Percentiles rank a stretch among this genome's conserved stretches.
These are phyloP conservation scores for Brenthis hecate DNA, from an alignment of 2,888 invertebrate genomes.

Conservation along the genomic window DNA sequence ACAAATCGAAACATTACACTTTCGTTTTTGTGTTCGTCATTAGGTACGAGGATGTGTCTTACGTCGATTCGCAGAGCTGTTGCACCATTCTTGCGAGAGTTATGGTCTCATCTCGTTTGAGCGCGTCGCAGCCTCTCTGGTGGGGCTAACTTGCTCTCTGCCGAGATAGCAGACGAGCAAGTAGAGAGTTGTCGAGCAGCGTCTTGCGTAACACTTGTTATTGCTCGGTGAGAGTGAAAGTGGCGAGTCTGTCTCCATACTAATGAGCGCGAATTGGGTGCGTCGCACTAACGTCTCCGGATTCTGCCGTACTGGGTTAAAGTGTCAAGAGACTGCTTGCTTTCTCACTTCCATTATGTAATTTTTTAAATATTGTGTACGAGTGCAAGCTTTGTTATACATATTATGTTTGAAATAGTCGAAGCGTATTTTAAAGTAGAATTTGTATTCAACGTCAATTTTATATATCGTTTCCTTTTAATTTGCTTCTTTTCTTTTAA, in stretches of 20 bases:
- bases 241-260: constrained; percentile 76
- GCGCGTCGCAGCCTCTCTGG: constrained; percentile 42
- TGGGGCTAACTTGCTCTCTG: constrained; percentile 37
- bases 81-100: constrained; percentile 52
- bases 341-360: constrained; percentile 62
- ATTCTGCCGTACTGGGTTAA: constrained; percentile 68
- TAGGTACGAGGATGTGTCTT: constrained; percentile 73
- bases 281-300: constrained; percentile 59
- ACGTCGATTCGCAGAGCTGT: constrained; percentile 51
- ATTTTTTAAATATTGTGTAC: constrained; percentile 42
- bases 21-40: constrained; percentile 76
- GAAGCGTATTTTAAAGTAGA: neutral
- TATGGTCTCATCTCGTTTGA: constrained; percentile 47
- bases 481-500: no score
- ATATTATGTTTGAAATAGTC: neutral
- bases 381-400: neutral
- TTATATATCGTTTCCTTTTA: neutral
- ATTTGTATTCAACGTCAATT: neutral
- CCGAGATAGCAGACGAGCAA: constrained; percentile 56
- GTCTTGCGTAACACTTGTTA: constrained; percentile 77
- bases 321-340: constrained; percentile 63
- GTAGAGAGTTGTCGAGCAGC: constrained; percentile 64
- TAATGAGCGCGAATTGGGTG: constrained; percentile 72
- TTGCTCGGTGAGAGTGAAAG: constrained; percentile 75
- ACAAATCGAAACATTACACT: constrained; percentile 77